phyloP scores from a whole-genome alignment of 2,113 vertebrate genomes.

The Atractosteus spatula region DNA sequence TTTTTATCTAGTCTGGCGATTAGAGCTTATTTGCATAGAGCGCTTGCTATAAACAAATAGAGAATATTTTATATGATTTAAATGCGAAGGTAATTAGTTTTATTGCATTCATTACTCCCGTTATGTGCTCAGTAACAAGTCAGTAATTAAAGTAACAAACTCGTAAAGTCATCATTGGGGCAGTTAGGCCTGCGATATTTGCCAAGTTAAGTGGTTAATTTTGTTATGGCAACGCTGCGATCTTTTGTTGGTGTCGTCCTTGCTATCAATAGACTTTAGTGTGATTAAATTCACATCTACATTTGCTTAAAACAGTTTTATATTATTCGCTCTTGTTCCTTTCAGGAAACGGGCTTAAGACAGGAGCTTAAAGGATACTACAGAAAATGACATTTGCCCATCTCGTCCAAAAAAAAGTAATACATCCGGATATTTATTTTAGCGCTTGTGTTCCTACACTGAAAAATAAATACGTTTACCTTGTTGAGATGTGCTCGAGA shows the following conservation, averaged over 20 bases:
- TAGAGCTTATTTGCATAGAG: conserved; percentile 30
- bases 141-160: conserved; percentile 92
- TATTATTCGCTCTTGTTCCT: neutral
- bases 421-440: conserved; percentile 1
- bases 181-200: conserved; percentile 73
- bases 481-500: neutral
- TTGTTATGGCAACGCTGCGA: conserved; percentile 63
- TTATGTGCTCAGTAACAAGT: conserved; percentile 86
- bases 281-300: conserved; percentile 35
- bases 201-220: conserved; percentile 76
- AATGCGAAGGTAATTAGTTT: conserved; percentile 86
- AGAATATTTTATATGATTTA: conserved; percentile 76
- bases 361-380: no score
- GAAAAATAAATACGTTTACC: neutral
- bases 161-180: conserved; percentile 77
- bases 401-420: neutral
- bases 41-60: conserved; percentile 57
- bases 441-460: neutral
- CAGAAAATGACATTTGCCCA: neutral
- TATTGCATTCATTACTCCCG: conserved; percentile 88
- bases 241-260: conserved; percentile 37
- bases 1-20: no score
- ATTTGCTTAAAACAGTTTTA: conserved; percentile 14
- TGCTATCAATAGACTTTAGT: conserved; percentile 27
- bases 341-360: no score